phyloP scores from a whole-genome alignment of 1,140 invertebrate genomes.

The Lepidostoma basale region DNA sequence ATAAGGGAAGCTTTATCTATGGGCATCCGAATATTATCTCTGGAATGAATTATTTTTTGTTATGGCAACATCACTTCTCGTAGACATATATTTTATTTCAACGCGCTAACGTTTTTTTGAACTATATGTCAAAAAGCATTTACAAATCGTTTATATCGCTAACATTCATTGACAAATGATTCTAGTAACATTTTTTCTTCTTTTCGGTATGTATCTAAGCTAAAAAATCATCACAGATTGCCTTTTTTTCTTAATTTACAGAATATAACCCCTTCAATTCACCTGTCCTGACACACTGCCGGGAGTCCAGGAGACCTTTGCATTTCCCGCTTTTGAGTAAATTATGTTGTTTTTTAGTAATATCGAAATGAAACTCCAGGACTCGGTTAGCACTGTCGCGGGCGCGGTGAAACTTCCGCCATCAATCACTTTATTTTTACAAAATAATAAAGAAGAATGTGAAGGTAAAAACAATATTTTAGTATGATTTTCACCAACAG shows the following conservation, averaged over 20 bases:
- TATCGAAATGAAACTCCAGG: constrained; percentile 35
- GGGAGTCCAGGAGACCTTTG: neutral
- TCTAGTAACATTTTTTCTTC: neutral
- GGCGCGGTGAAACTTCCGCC: constrained; percentile 56
- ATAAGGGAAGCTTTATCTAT: no score
- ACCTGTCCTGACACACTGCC: neutral
- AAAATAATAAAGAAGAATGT: constrained; percentile 51
- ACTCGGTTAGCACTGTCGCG: constrained; percentile 23
- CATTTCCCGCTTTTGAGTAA: neutral
- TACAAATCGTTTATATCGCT: neutral
- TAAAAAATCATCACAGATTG: neutral
- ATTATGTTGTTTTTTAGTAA: constrained; percentile 4
- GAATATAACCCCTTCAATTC: constrained; percentile 7
- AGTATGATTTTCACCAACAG: neutral
- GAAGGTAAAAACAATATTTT: constrained; percentile 48
- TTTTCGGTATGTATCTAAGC: neutral
- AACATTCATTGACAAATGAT: constrained; percentile 14
- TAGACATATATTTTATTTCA: constrained; percentile 21
- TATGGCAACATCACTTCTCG: neutral
- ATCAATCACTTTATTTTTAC: constrained; percentile 57
- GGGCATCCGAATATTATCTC: no score
- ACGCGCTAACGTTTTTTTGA: constrained; percentile 28
- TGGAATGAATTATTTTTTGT: neutral
- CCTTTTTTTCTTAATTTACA: neutral
- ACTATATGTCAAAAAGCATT: constrained; percentile 16